A percentile compares a stretch with the other conserved stretches of the same genome.
Evolutionary conservation across 2,888 invertebrate genomes (phyloP).

Genomic region (Lasius platythorax): DNA sequence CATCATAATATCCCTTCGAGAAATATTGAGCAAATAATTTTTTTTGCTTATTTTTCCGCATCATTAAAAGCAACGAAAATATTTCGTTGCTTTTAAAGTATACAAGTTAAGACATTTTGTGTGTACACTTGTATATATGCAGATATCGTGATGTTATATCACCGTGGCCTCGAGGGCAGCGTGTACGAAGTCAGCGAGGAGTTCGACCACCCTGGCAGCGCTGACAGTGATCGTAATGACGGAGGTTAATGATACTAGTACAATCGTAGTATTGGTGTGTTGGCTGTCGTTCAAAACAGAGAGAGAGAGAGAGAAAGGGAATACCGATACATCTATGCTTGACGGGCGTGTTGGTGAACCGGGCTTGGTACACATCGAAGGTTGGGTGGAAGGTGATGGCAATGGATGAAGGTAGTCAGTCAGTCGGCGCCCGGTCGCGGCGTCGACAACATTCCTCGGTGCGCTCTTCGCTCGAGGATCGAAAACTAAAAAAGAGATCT

Average conservation of each 20-base stretch:
- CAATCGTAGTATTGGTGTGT: conserved; percentile 49
- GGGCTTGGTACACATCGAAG: conserved; percentile 2
- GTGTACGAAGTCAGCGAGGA: conserved; percentile 51
- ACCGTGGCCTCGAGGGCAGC: conserved; percentile 56
- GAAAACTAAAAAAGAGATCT: neutral
- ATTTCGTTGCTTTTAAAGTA: neutral
- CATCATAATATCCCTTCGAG: neutral
- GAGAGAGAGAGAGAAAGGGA: neutral
- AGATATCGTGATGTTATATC: conserved; percentile 40
- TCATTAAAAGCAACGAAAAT: neutral
- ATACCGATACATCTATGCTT: neutral
- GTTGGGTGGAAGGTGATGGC: conserved; percentile 78
- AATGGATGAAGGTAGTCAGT: conserved; percentile 76
- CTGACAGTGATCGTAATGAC: conserved; percentile 53
- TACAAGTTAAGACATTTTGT: neutral
- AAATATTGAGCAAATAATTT: neutral
- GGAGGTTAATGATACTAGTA: conserved; percentile 37
- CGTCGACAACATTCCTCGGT: conserved; percentile 65
- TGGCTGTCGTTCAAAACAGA: conserved; percentile 55
- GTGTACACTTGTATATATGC: neutral
- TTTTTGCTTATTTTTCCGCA: neutral
- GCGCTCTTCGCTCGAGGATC: neutral
- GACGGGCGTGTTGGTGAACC: conserved; percentile 44
- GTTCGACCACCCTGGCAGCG: conserved; percentile 64
- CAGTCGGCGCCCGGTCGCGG: conserved; percentile 82